These are phyloP conservation scores for Agrotis exclamationis DNA, from an alignment of 2,888 invertebrate genomes.

Conservation along the genomic window DNA sequence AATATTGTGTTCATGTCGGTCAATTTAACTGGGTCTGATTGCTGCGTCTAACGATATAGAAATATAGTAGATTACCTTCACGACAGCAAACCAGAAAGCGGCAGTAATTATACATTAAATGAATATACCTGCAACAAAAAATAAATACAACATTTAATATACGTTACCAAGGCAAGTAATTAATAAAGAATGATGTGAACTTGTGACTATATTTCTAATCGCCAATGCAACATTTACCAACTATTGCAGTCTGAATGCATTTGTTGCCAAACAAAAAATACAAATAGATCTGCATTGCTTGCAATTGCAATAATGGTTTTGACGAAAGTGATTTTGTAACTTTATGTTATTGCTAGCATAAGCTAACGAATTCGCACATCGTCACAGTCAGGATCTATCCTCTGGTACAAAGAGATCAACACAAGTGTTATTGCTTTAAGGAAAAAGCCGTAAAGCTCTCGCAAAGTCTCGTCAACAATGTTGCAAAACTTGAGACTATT, in stretches of 20 bases:
- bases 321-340: slow-evolving; percentile 43
- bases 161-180: slow-evolving; percentile 28
- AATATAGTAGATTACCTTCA: slow-evolving; percentile 62
- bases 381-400: slow-evolving; percentile 55
- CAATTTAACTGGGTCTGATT: slow-evolving; percentile 42
- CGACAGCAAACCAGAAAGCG: slow-evolving; percentile 49
- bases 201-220: slow-evolving; percentile 29
- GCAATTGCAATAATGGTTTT: slow-evolving; percentile 24
- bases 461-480: slow-evolving; percentile 62
- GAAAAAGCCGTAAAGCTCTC: slow-evolving; percentile 52
- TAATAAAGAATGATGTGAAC: slow-evolving; percentile 34
- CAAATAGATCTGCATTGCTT: slow-evolving; percentile 8
- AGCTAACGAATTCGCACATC: slow-evolving; percentile 60
- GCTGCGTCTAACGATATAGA: slow-evolving; percentile 42
- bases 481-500: slow-evolving; percentile 66
- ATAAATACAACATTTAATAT: slow-evolving; percentile 22
- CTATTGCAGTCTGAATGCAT: slow-evolving; percentile 48
- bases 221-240: slow-evolving; percentile 47
- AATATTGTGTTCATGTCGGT: slow-evolving; percentile 37
- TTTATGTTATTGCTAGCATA: slow-evolving; percentile 29
- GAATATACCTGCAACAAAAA: slow-evolving; percentile 63
- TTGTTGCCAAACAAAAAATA: slow-evolving; percentile 41
- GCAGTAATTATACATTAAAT: slow-evolving; percentile 54
- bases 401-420: slow-evolving; percentile 57
- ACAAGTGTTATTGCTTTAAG: slow-evolving; percentile 50